phyloP scores from a whole-genome alignment of 2,797 vertebrate genomes.

The Psittacula echo region DNA sequence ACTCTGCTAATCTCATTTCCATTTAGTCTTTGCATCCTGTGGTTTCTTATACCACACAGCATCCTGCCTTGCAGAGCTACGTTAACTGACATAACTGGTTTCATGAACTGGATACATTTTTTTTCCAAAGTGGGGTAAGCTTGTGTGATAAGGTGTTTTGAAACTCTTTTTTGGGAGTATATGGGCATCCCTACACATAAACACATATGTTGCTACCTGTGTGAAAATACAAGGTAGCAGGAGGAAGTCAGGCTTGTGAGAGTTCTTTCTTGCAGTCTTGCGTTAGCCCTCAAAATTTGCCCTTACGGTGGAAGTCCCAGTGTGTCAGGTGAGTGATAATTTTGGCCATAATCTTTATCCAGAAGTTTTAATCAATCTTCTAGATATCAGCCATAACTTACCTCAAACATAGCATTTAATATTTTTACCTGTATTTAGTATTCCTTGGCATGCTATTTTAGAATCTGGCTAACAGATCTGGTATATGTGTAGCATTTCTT shows the following conservation, averaged over 20 bases:
- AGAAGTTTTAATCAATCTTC: neutral
- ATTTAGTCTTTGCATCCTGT: neutral
- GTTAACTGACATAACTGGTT: neutral
- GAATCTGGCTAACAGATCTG: neutral
- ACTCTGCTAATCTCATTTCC: constrained; percentile 34
- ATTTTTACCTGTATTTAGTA: neutral
- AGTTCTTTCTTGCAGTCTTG: neutral
- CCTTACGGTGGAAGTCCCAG: neutral
- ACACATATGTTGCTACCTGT: neutral
- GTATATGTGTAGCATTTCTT: neutral
- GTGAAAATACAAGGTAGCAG: neutral
- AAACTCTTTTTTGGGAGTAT: neutral
- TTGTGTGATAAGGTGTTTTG: neutral
- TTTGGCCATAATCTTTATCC: neutral
- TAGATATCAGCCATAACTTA: neutral
- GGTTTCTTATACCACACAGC: neutral
- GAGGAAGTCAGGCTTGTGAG: neutral
- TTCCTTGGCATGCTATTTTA: neutral
- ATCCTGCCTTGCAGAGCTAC: neutral
- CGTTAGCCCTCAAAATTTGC: neutral
- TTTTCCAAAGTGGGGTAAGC: neutral
- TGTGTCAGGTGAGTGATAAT: neutral
- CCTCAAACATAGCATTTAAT: neutral
- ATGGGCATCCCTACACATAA: neutral
- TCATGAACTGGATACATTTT: neutral